phyloP scores from a whole-genome alignment of 23 tunicate genomes.

The Aplidium turbinatum region DNA sequence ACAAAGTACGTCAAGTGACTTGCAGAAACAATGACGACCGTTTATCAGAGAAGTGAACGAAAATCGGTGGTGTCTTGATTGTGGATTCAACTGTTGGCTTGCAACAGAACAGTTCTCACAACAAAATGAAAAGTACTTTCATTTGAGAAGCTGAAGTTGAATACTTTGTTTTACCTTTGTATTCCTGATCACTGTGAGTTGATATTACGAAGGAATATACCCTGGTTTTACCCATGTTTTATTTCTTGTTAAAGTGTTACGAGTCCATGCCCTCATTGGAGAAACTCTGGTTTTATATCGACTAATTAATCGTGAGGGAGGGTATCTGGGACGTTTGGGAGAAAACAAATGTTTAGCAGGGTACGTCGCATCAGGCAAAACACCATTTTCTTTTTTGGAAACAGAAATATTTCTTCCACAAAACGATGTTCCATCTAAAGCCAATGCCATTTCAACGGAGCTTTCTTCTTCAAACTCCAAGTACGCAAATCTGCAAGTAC shows the following conservation, averaged over 20 bases:
- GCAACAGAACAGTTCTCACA: no score
- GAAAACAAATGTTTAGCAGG: slow-evolving; percentile 1
- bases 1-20: no score
- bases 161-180: no score
- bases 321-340: neutral
- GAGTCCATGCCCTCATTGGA: slow-evolving; percentile 4
- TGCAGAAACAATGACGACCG: no score
- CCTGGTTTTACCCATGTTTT: slow-evolving; percentile 93
- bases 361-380: neutral
- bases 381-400: slow-evolving; percentile 35
- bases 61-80: no score
- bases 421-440: slow-evolving; percentile 70
- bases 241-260: slow-evolving; percentile 30
- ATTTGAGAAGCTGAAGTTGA: no score
- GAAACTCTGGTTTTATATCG: slow-evolving; percentile 1
- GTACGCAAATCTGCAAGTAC: slow-evolving; percentile 65
- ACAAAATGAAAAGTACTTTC: no score
- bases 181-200: no score
- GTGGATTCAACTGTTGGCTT: no score
- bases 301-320: neutral
- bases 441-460: slow-evolving; percentile 65
- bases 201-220: slow-evolving; percentile 22
- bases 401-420: slow-evolving; percentile 58
- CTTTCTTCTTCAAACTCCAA: slow-evolving; percentile 77
- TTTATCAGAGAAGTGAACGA: no score